Base-by-base conservation (phyloP, 2,113 vertebrate genomes). In the Paradoxurus hermaphroditus region DNA sequence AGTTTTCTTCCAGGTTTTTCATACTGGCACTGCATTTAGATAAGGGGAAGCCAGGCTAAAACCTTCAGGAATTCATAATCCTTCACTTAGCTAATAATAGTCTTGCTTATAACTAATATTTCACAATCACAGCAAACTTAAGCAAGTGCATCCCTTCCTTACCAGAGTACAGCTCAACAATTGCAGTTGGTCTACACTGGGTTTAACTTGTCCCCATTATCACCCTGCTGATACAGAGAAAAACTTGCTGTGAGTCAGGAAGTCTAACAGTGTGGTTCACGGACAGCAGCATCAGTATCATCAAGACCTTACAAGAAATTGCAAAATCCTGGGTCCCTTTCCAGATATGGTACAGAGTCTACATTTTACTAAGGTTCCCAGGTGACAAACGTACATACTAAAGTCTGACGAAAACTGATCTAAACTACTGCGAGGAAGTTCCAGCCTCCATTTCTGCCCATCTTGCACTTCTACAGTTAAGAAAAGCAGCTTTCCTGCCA, bases 121-220 rank as follows among this genome's bases (percentile, higher is more conserved):
- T 86, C 82, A 59, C 36, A 27, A 3, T 31, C n/a, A 29, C 25
- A 95, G 21, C 34, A 87, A 62, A 15, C 3, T 90, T 72, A 14
- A n/a, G 14, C 8, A 70, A 59, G 34, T 49, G 86, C 13, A n/a
- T 18, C 46, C 9, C 46, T 90, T 72, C 68, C 14, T 56, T 87
- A 82, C 18, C 18, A 92, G 73, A 97, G 89, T 8, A 19, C 21
- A 94, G 63, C 93, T 84, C 77, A 95, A 15, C 14, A 56, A 29
- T 18, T 46, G 14, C 73, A 77, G 41, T 46, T 77, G 7, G 2
- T 46, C 94, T 73, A 18, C 9, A 44, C 3, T 67, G 85, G 90
- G 90, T 95, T 97, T 97, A 94, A 95, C 90, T 44, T 90, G 67
- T 46, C 7, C 36, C 73, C 10, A 85, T 44, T 87, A 68, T 12